Percentiles rank a stretch among this genome's conserved stretches.
phyloP scores from a whole-genome alignment of 2,888 invertebrate genomes.

The Drosophila tanythrix region DNA sequence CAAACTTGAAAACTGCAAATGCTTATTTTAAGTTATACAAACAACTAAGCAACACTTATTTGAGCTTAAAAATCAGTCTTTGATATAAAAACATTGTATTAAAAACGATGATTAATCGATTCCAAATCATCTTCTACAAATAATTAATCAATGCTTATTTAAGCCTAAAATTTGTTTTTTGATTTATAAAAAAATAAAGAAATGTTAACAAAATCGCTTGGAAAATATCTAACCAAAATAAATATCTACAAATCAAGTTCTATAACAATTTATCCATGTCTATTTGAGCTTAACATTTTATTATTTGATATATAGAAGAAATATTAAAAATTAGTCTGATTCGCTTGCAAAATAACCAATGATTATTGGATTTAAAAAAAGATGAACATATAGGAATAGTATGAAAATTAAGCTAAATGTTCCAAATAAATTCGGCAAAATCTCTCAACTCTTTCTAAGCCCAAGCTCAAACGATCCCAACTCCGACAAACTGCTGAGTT shows the following conservation, averaged over 20 bases:
- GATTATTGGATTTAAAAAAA: no score
- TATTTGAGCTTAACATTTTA: no score
- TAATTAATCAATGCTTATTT: background rate
- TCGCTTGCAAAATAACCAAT: no score
- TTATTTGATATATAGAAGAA: no score
- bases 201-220: background rate
- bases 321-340: no score
- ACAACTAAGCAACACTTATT: background rate
- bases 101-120: background rate
- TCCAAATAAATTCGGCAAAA: background rate
- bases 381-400: no score
- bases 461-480: background rate
- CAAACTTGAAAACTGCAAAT: conserved; percentile 2
- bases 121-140: background rate
- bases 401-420: background rate
- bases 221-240: background rate
- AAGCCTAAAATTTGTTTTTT: background rate
- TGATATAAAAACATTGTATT: background rate
- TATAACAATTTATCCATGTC: no score
- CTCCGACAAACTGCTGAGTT: conserved; percentile 45
- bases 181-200: background rate
- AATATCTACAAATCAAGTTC: no score
- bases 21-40: background rate
- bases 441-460: background rate
- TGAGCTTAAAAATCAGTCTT: background rate